Base-by-base conservation (phyloP, 1,140 invertebrate species). In the Mylabris phalerata region DNA sequence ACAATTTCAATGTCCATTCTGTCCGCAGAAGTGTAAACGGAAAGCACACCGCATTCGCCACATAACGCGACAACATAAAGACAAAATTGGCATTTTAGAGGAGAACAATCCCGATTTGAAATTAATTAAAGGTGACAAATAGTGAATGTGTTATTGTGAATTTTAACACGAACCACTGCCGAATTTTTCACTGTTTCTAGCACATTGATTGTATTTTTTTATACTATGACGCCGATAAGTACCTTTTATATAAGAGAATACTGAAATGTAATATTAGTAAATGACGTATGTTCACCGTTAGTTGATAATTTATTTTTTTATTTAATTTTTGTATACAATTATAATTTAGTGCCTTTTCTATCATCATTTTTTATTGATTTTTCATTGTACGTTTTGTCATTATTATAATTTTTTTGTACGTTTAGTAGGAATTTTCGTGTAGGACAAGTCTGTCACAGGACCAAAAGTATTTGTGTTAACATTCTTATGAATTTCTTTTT, bases 1-100 rank as follows among this genome's bases (percentile, higher is more conserved):
- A 2, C 81, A 86, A 50, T 89, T 91, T 73, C 85, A 88, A 39
- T 91, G 89, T 64, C 88, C 88, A 1, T 85, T 89, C 67, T 91
- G 89, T 74, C 78, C 80, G 0, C 80, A 82, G 50, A 77, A 77
- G 32, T 82, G 78, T 66, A 83, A 83, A 60, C 74, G 80, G 19
- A 83, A 82, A 63, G 78, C 77, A 2, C 81, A 83, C 50, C 79
- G 80, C 69, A 67, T 81, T 10, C 69, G 80, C n/a, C 82, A 84
- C 64, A 81, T 83, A 40, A 72, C 77, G 41, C 73, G 80, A 2
- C 80, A 80, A 48, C 82, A 84, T 56, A 67, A 74, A 19, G 78
- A 82, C 45, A 76, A 76, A 64, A 71, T 76, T 25, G 74, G 74
- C 2, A 64, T 74, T 11, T 63, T 76, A 60, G 72, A 76, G 55